A percentile compares a stretch with the other conserved stretches of the same genome.
Evolutionary conservation across 2,113 vertebrate species (phyloP).

Genomic region (Melanerpes formicivorus): DNA sequence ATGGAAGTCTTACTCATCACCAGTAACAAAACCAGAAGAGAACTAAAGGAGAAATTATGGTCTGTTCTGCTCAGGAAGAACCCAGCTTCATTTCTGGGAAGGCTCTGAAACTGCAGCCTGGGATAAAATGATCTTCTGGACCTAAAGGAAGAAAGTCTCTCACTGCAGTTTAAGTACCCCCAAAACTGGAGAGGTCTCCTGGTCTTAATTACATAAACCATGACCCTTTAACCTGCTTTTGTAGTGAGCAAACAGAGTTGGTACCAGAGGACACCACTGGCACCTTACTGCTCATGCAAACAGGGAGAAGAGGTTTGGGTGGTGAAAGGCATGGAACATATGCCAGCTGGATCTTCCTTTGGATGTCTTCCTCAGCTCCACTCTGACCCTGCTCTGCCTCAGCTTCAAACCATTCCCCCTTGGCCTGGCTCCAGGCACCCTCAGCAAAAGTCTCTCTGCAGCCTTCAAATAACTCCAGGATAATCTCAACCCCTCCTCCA

Average conservation of each 20-base stretch:
- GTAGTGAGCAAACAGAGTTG: background rate
- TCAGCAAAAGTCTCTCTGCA: too few species aligned
- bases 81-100: background rate
- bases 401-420: too few species aligned
- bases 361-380: background rate
- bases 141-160: too few species aligned
- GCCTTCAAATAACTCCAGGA: too few species aligned
- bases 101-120: background rate
- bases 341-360: background rate
- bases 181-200: background rate
- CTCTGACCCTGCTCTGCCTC: too few species aligned
- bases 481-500: background rate
- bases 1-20: background rate
- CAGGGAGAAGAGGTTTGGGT: background rate
- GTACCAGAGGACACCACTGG: background rate
- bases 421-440: too few species aligned
- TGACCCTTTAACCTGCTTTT: background rate
- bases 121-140: background rate
- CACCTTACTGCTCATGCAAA: background rate
- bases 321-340: background rate
- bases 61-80: background rate
- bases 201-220: background rate
- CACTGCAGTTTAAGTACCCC: background rate
- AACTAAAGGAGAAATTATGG: background rate
- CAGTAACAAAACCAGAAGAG: background rate